Evolutionary conservation across 2,888 invertebrate species (phyloP).

Genomic region (Horisme vitalbata): DNA sequence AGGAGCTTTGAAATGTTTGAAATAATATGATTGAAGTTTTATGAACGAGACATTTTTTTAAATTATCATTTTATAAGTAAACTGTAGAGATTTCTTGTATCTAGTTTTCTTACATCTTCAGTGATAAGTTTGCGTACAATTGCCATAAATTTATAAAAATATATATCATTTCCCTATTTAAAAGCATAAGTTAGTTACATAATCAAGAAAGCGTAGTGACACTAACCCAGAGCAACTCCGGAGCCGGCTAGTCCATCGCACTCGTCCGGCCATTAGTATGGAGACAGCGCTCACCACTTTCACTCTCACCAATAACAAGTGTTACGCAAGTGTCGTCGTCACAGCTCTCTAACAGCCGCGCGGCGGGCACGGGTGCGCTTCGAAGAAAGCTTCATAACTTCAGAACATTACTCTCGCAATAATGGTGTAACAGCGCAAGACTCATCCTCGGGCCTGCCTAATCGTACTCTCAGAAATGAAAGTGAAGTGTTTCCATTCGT

Average conservation of each 20-base stretch:
- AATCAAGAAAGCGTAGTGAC: slow-evolving; percentile 67
- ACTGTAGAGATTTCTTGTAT: no score
- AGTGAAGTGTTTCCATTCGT: slow-evolving; percentile 77
- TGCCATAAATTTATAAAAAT: slow-evolving; percentile 12
- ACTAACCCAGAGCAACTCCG: slow-evolving; percentile 66
- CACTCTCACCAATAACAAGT: slow-evolving; percentile 77
- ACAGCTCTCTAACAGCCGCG: slow-evolving; percentile 63
- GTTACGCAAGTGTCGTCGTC: slow-evolving; percentile 67
- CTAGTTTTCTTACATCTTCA: background rate
- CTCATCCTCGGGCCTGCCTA: slow-evolving; percentile 72
- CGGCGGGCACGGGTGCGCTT: slow-evolving; percentile 45
- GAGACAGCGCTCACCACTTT: slow-evolving; percentile 76
- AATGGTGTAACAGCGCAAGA: slow-evolving; percentile 60
- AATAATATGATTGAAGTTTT: no score
- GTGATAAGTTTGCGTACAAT: slow-evolving; percentile 1
- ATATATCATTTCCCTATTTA: slow-evolving; percentile 43
- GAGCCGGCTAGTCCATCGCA: slow-evolving; percentile 52
- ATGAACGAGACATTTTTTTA: no score
- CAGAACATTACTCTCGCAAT: slow-evolving; percentile 42
- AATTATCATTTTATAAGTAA: no score
- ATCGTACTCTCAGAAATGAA: slow-evolving; percentile 76
- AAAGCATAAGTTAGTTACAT: slow-evolving; percentile 64
- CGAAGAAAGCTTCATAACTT: slow-evolving; percentile 22
- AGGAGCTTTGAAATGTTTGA: no score
- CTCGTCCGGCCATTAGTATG: slow-evolving; percentile 76